Conservation (phyloP, 2,113 vertebrate genomes). For the Trogon surrucura region DNA sequence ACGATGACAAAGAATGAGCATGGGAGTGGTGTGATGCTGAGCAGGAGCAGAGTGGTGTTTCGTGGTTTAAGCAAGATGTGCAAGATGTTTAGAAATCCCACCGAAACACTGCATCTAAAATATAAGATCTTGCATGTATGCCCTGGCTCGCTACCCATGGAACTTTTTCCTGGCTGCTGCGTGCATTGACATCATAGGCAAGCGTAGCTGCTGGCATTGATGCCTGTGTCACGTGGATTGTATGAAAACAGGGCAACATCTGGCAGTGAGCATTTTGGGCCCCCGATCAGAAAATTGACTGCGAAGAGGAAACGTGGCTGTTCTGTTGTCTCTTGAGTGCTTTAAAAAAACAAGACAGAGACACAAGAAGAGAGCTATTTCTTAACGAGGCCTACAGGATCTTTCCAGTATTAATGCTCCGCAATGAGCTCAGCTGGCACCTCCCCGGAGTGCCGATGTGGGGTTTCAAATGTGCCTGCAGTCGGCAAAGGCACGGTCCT, state of each 20-base stretch:
- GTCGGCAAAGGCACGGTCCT: not conserved
- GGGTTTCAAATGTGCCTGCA: not conserved
- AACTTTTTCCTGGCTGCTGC: not conserved
- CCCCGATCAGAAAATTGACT: not conserved
- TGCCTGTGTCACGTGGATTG: not conserved
- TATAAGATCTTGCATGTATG: not conserved
- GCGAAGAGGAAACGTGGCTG: constrained; percentile 11
- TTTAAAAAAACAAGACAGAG: constrained; percentile 18
- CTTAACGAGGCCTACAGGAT: constrained; percentile 24
- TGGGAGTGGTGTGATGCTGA: constrained; percentile 23
- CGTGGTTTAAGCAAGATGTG: not conserved
- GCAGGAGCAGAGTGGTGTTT: not conserved
- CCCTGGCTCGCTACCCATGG: not conserved
- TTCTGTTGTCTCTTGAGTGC: constrained; percentile 1
- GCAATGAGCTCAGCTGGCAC: constrained; percentile 37
- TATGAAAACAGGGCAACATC: constrained; percentile 34
- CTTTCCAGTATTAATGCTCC: constrained; percentile 16
- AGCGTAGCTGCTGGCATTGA: not conserved
- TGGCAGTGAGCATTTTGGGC: not conserved
- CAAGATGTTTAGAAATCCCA: not conserved
- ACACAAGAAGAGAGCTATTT: constrained; percentile 39
- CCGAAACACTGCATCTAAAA: not conserved
- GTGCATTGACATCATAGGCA: not conserved
- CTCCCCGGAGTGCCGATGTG: constrained; percentile 38
- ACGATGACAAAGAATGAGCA: not conserved